Percentiles rank a stretch among this genome's conserved stretches.
Conservation (phyloP, 2,888 invertebrate genomes). For the Mesoligia furuncula region DNA sequence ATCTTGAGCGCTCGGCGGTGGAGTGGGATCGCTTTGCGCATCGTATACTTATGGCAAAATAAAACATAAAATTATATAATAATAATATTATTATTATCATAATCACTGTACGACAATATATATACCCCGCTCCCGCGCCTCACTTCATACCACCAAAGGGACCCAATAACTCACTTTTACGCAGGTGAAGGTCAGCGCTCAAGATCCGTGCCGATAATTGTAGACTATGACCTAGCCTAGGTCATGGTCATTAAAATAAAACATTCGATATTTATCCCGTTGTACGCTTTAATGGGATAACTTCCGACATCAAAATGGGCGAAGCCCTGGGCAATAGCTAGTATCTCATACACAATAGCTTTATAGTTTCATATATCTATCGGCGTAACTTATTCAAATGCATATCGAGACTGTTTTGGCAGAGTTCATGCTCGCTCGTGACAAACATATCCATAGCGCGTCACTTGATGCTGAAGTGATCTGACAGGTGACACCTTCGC, state of each 20-base stretch:
- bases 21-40: too few species aligned
- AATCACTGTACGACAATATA: too few species aligned
- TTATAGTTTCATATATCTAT: background rate
- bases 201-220: too few species aligned
- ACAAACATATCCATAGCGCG: slow-evolving; percentile 10
- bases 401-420: slow-evolving; percentile 11
- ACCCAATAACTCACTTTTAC: too few species aligned
- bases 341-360: background rate
- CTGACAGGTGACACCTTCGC: slow-evolving; percentile 16
- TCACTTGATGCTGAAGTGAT: slow-evolving; percentile 7
- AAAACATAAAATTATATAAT: too few species aligned
- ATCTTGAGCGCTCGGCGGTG: too few species aligned
- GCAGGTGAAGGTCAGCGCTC: too few species aligned
- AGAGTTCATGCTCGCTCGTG: slow-evolving; percentile 11
- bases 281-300: background rate
- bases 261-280: background rate
- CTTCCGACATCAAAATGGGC: background rate
- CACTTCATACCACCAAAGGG: too few species aligned
- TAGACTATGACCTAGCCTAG: background rate
- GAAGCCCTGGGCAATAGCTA: background rate
- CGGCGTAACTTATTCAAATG: slow-evolving; percentile 26
- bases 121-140: too few species aligned
- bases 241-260: background rate
- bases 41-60: too few species aligned
- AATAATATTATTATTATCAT: too few species aligned